These are phyloP conservation scores for Anoplopoma fimbria DNA, from an alignment of 2,113 vertebrate genomes.

Conservation along the genomic window DNA sequence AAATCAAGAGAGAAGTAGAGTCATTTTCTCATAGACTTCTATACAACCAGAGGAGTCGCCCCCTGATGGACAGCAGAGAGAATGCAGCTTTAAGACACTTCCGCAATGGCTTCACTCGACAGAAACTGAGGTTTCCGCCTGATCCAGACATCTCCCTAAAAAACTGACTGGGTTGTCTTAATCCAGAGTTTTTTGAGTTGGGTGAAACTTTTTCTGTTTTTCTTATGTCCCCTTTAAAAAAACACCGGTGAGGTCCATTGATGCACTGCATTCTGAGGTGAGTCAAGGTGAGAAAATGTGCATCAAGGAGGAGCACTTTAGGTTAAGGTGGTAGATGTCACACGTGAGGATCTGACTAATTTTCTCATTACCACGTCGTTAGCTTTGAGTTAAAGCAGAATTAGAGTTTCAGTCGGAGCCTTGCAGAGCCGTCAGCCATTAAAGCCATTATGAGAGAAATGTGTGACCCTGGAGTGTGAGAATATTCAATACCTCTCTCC, in stretches of 20 bases:
- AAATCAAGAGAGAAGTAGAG: too few species aligned
- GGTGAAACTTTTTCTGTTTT: too few species aligned
- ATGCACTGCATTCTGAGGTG: not conserved
- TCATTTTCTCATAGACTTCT: too few species aligned
- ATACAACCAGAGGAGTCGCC: too few species aligned
- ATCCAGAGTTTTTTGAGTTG: too few species aligned
- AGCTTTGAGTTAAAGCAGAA: not conserved
- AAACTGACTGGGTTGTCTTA: too few species aligned
- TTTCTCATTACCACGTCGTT: conserved; percentile 33
- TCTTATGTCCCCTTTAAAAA: not conserved
- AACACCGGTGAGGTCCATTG: not conserved
- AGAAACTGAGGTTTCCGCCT: too few species aligned
- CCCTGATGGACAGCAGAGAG: too few species aligned
- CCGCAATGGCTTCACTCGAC: too few species aligned
- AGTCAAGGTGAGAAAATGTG: not conserved
- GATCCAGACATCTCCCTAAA: too few species aligned
- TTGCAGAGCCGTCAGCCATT: conserved; percentile 7
- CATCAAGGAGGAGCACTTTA: not conserved
- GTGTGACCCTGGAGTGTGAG: conserved; percentile 7
- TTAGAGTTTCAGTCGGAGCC: too few species aligned
- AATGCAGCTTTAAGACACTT: too few species aligned
- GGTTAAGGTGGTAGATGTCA: not conserved
- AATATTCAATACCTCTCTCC: conserved; percentile 7
- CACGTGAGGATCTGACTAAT: not conserved
- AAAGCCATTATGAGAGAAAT: conserved; percentile 4